Evolutionary conservation across 1,140 invertebrate species (phyloP), one percentile per base, ranked within the genome.

Genomic region (Onthophagus taurus): DNA sequence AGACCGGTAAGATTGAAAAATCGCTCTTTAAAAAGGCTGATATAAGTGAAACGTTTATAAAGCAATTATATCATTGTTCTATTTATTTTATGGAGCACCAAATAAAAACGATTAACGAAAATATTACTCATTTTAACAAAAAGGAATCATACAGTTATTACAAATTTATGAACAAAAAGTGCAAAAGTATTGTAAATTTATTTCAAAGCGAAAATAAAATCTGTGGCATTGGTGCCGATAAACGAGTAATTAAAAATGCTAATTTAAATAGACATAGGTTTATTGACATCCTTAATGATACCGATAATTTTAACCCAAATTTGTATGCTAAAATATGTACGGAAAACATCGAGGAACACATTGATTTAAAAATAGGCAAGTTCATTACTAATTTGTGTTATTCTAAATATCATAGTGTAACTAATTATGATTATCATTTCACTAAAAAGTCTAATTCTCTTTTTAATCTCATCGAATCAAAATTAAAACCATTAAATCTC

Each of bases 31-130:
- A 66, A 3, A 55, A 71, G 26, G 56, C 72, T 3, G 65, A 72
- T 39, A 74, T 92, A 31, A 81, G 83, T 9, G 49, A 66, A 1
- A 57, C 59, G 31, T 91, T 89, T 59, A 47, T 89, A 1, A 56
- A 72, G n/a, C 77, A 85, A 60, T 67, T 90, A 14, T 65, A 75
- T 12, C 58, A 71, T 1, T 84, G 79, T 54, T 69, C 72, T 1
- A 56, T 67, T 17, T 72, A 75, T 53, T 89, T 83, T 52, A 78
- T 77, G 54, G 67, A 72, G 23, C 61, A 70, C 31, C 84, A 86
- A 54, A 74, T 75, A 42, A 55, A 69, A 47, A 73, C 74, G 0
- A 85, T 85, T 29, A 61, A 72, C 45, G 65, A 73, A 34, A 84
- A 83, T 52, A 72, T 84, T 16, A 58, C 64, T 45, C 63, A 72